Evolutionary conservation across 2,888 invertebrate genomes (phyloP), one percentile per base, ranked within the genome.

Genomic region (Macrophya annulata): DNA sequence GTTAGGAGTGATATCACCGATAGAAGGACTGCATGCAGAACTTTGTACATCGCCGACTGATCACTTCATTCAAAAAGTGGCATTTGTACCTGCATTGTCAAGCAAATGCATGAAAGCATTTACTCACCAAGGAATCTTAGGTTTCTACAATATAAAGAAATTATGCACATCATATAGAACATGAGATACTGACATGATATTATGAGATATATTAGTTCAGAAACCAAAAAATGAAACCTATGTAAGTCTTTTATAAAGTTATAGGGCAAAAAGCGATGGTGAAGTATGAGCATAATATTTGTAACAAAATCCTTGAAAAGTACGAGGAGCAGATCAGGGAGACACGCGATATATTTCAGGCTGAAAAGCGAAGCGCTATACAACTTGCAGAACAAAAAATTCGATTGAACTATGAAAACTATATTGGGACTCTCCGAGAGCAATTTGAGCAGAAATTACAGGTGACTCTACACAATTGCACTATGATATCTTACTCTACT

Each of bases 111-210:
- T 90, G 9, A 91, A 89, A 87, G 88, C 88, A 37, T 86, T 86
- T 21, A 88, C 91, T 15, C 92, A 92, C 72, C 86, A 88, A 85
- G 87, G 89, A 85, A 90, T 92, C 84, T 86, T 91, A 87, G 89
- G 90, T 90, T 15, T 15, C 40, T 59, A 68, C 10, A 68, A 68
- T 15, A 68, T 68, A 6, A 15, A 12, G n/a, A 12, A 51, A 21
- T 55, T 17, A 31, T 62, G n/a, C 31, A 45, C 55, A 9, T 10
- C 25, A 48, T 17, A 15, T 81, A 12, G 59, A 8, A 21, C 45
- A 45, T 43, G 31, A 31, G 31, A 31, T 2, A 31, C 31, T 31
- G 31, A 31, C 31, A 31, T 31, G 31, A 31, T 1, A 31, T 31
- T 31, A 31, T 31, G 31, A 31, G 31, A 31, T 31, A 31, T 31